Percentiles rank a stretch among this genome's conserved stretches.
Evolutionary conservation across 2,888 invertebrate genomes (phyloP).

Genomic region (Sesia bembeciformis): DNA sequence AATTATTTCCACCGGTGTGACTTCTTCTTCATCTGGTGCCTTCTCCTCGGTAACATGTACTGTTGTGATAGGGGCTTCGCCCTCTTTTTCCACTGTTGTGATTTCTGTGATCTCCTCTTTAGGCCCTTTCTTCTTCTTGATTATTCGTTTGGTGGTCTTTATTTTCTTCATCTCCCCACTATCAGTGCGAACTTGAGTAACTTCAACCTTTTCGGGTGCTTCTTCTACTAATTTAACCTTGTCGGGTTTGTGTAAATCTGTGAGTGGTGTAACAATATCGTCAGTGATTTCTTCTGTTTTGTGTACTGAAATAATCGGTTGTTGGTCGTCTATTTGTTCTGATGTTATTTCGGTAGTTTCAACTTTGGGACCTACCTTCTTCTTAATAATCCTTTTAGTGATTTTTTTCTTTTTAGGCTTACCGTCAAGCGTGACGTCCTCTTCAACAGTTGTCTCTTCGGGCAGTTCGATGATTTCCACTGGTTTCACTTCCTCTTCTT

Average conservation of each 20-base stretch:
- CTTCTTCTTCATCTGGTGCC: slow-evolving; percentile 7
- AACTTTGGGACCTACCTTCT: too few relatives aligned
- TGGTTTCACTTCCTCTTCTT: slow-evolving; percentile 15
- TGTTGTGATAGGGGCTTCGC: slow-evolving; percentile 7
- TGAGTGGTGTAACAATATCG: too few relatives aligned
- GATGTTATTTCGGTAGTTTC: too few relatives aligned
- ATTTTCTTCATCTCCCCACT: slow-evolving; percentile 10
- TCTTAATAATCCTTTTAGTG: neutral
- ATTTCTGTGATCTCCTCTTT: slow-evolving; percentile 44
- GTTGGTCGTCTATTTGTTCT: too few relatives aligned
- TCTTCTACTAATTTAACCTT: slow-evolving; percentile 18
- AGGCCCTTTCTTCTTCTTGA: slow-evolving; percentile 38
- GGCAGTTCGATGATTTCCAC: slow-evolving; percentile 25
- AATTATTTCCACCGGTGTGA: slow-evolving; percentile 7
- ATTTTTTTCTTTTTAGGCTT: slow-evolving; percentile 24
- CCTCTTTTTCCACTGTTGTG: slow-evolving; percentile 27
- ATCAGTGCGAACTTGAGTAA: slow-evolving; percentile 13
- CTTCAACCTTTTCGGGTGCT: slow-evolving; percentile 10
- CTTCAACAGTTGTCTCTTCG: slow-evolving; percentile 12
- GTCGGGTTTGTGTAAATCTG: slow-evolving; percentile 4
- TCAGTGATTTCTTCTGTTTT: too few relatives aligned
- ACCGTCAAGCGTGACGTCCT: slow-evolving; percentile 9
- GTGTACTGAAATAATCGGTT: too few relatives aligned
- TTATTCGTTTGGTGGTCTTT: slow-evolving; percentile 14
- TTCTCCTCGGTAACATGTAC: slow-evolving; percentile 4